These are phyloP conservation scores for Hoplostethus mediterraneus DNA, from an alignment of 2,797 vertebrate genomes.

Conservation along the genomic window DNA sequence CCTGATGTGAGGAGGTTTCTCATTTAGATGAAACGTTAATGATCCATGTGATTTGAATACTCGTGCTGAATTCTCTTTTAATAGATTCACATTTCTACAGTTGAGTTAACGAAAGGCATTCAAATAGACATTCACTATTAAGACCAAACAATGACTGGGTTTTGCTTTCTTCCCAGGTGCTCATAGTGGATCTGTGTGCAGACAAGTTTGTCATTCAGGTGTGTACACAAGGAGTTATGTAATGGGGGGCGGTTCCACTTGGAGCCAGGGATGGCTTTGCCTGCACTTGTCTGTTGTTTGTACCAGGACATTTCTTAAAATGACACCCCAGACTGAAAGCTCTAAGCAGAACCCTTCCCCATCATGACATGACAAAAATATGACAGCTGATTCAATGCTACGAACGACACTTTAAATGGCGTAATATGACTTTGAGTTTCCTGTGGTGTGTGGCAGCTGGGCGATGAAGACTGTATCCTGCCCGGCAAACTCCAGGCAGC, in stretches of 20 bases:
- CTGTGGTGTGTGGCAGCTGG: constrained; percentile 82
- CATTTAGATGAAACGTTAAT: too few species aligned
- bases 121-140: not conserved
- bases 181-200: constrained; percentile 96
- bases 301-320: constrained; percentile 26
- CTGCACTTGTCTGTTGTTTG: constrained; percentile 58
- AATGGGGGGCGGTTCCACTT: constrained; percentile 46
- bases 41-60: too few species aligned
- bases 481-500: constrained; percentile 97
- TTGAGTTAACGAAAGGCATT: not conserved
- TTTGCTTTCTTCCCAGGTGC: constrained; percentile 85
- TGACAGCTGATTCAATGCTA: constrained; percentile 4
- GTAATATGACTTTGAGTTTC: not conserved
- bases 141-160: constrained; percentile 36
- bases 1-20: too few species aligned
- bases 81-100: not conserved
- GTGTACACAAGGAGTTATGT: constrained; percentile 72
- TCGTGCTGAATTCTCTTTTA: too few species aligned
- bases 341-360: not conserved
- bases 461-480: constrained; percentile 96
- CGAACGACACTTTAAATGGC: too few species aligned
- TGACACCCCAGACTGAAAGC: constrained; percentile 8
- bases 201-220: constrained; percentile 96
- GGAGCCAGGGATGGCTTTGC: constrained; percentile 43
- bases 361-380: not conserved